These are phyloP conservation scores for Gulo gulo DNA, from an alignment of 2,113 vertebrate genomes.

Conservation along the genomic window DNA sequence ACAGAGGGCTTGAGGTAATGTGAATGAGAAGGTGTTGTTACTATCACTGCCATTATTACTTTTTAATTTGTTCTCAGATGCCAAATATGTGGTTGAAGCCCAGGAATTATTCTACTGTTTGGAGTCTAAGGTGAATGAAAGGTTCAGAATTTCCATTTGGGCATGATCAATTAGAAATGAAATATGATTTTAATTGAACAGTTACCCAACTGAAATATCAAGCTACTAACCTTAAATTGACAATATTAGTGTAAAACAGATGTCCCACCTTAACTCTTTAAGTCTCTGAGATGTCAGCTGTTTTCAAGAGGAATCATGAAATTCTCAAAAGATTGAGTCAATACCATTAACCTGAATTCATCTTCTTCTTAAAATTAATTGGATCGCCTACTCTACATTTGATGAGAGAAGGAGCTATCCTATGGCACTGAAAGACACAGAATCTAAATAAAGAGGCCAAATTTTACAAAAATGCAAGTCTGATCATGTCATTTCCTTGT, in stretches of 20 bases:
- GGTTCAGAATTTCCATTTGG: not conserved
- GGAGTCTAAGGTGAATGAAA: not conserved
- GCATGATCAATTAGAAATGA: not conserved
- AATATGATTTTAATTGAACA: not conserved
- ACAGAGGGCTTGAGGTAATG: not conserved
- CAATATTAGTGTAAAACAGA: not conserved
- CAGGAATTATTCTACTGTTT: not conserved
- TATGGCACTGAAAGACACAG: not conserved
- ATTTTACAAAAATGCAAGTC: not conserved
- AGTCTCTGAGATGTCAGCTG: not conserved
- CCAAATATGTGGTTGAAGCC: not conserved
- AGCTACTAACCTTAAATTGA: not conserved
- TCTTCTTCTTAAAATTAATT: not conserved
- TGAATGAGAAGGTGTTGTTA: not conserved
- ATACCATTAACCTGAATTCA: not conserved
- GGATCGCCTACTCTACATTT: not conserved
- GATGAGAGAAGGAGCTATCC: not conserved
- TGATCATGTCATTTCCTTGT: not conserved
- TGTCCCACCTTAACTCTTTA: not conserved
- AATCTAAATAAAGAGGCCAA: not conserved
- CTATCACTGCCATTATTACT: not conserved
- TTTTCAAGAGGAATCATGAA: not conserved
- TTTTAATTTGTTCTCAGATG: not conserved
- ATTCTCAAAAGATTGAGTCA: not conserved
- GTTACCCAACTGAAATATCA: not conserved